Base-by-base conservation (phyloP, 53 echinoderm and acorn worm genomes). In the Astropecten irregularis region DNA sequence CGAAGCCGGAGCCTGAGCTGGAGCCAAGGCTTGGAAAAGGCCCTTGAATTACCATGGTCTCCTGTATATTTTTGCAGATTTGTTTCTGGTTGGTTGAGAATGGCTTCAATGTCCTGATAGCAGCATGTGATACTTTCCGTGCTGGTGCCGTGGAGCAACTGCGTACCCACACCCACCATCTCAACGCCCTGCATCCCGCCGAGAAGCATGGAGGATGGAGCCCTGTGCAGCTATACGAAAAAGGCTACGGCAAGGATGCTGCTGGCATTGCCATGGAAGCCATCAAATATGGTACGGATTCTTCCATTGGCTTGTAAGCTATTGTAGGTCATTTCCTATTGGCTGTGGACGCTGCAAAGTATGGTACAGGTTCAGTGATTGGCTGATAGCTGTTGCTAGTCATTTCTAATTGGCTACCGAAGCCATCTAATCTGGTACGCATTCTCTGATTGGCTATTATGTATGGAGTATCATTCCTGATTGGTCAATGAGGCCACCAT, bases 71-170 rank as follows among this genome's bases (percentile, higher is more conserved):
- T n/a, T n/a, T n/a, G n/a, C 73, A 99, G 99, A 99, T 99, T 36
- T 99, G 99, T 82, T 99, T 99, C 82, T 99, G 99, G 99, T 67
- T 99, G 68, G 83, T 94, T 16, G 99, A 99, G 89, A 99, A 99
- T 53, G 92, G 92, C 21, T 99, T 99, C 69, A 90, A 84, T 18
- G 99, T 99, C 2, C 54, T 99, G 85, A 94, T 99, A 1, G 99
- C 94, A 6, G 99, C 99, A 35, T 99, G 99, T 19, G 99, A 99
- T 47, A 99, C 99, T n/a, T 99, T 99, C 81, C 91, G 99, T 32
- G 91, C 99, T 0, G 99, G 99, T 1, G 99, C 99, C 6, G 99
- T 99, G 49, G 99, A 99, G 85, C 99, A 99, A 69, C 92, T 99
- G 15, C 90, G 99, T 21, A 99, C 99, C 53, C 99, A 99, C 88